Evolutionary conservation across 2,888 invertebrate genomes (phyloP).

Genomic region (Eulithis testata): DNA sequence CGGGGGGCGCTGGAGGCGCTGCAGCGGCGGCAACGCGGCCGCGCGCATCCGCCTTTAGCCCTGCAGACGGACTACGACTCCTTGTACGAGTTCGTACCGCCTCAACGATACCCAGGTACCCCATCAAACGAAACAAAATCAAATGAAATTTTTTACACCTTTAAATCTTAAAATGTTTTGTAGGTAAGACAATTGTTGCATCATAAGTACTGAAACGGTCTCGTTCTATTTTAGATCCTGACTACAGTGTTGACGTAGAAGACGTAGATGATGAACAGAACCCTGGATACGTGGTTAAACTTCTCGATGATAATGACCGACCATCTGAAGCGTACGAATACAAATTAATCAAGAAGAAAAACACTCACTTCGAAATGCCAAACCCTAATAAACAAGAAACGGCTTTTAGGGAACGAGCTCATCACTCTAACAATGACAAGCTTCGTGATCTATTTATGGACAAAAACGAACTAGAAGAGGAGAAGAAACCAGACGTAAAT

Average conservation of each 20-base stretch:
- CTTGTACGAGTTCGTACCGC: conserved; percentile 73
- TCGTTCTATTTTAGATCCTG: conserved; percentile 62
- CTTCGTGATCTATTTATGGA: conserved; percentile 73
- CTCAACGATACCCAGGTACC: conserved; percentile 71
- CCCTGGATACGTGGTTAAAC: conserved; percentile 70
- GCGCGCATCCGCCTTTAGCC: conserved; percentile 58
- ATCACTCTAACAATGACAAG: conserved; percentile 72
- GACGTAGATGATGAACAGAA: conserved; percentile 66
- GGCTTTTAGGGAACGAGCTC: conserved; percentile 74
- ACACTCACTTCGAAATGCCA: conserved; percentile 46
- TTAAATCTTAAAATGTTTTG: neutral
- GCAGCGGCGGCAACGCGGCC: conserved; percentile 78
- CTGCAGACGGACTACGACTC: conserved; percentile 69
- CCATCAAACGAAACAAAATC: neutral
- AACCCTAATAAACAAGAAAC: conserved; percentile 64
- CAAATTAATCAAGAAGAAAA: conserved; percentile 81
- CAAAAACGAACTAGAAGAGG: conserved; percentile 63
- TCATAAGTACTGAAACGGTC: neutral
- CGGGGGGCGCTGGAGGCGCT: conserved; percentile 81
- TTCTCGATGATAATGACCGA: conserved; percentile 71
- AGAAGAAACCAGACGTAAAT: conserved; percentile 60
- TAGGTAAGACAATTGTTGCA: neutral
- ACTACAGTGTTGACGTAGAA: conserved; percentile 69
- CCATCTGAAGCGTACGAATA: conserved; percentile 84
- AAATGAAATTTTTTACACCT: too few relatives aligned